Evolutionary conservation across 2,113 vertebrate species (phyloP).

Genomic region (Pelusios castaneus): DNA sequence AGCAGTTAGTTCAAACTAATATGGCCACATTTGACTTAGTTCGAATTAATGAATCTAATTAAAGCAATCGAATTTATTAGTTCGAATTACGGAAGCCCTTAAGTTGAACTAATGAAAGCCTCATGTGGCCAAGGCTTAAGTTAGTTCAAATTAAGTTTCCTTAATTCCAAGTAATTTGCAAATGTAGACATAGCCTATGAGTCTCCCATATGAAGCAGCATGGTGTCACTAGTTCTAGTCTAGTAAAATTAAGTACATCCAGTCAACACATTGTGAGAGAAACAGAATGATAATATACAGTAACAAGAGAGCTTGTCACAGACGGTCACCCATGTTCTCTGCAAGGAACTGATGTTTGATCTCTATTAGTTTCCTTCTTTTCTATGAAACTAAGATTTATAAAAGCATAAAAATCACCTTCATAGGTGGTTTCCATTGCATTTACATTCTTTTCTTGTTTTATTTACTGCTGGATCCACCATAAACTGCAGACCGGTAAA

Average conservation of each 20-base stretch:
- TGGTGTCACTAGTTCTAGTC: not conserved
- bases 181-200: too few species aligned
- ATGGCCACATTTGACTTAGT: too few species aligned
- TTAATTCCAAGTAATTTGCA: too few species aligned
- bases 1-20: too few species aligned
- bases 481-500: not conserved
- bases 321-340: not conserved
- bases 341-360: not conserved
- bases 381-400: not conserved
- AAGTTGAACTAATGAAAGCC: too few species aligned
- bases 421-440: not conserved
- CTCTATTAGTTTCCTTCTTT: not conserved
- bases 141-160: too few species aligned
- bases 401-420: not conserved
- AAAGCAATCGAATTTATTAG: too few species aligned
- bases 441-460: not conserved
- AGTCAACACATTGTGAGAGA: not conserved
- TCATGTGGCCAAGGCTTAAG: too few species aligned
- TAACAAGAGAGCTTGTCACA: not conserved
- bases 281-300: accelerated
- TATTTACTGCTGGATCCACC: not conserved
- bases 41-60: too few species aligned
- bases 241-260: not conserved
- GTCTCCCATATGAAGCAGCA: not conserved
- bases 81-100: too few species aligned